Conservation (phyloP, 2,113 vertebrate species). For the Gymnogyps californianus region DNA sequence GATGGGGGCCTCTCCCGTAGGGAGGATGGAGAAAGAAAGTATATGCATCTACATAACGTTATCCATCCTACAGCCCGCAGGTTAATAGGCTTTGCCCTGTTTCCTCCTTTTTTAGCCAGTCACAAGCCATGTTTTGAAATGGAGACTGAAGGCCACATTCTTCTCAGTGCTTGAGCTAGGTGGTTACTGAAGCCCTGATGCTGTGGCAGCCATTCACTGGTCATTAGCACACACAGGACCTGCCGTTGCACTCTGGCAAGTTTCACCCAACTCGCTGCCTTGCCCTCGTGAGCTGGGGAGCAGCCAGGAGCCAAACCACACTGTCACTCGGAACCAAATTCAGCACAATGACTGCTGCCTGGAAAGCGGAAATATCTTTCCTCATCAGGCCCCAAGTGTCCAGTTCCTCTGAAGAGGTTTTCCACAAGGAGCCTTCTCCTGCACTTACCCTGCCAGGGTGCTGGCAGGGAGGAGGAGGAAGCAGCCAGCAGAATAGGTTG, state of each 20-base stretch:
- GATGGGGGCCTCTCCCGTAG: background rate
- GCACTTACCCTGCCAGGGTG: background rate
- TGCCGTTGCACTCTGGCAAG: background rate
- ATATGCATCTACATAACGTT: background rate
- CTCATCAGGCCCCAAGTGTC: background rate
- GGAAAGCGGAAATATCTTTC: background rate
- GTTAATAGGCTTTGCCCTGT: background rate
- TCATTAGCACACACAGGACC: background rate
- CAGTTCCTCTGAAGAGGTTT: background rate
- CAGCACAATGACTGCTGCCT: background rate
- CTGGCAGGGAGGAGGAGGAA: background rate
- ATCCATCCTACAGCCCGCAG: rapidly evolving
- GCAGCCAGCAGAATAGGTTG: background rate
- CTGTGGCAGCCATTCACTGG: background rate
- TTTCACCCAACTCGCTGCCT: background rate
- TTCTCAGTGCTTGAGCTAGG: background rate
- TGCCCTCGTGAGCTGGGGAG: background rate
- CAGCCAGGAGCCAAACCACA: background rate
- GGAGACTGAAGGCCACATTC: background rate
- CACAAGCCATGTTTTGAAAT: background rate
- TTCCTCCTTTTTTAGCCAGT: background rate
- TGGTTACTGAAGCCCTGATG: background rate
- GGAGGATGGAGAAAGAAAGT: background rate
- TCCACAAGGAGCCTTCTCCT: background rate
- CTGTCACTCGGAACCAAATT: background rate